Evolutionary conservation across 1,140 invertebrate genomes (phyloP), one percentile per base, ranked within the genome.

Genomic region (Habropoda laboriosa): DNA sequence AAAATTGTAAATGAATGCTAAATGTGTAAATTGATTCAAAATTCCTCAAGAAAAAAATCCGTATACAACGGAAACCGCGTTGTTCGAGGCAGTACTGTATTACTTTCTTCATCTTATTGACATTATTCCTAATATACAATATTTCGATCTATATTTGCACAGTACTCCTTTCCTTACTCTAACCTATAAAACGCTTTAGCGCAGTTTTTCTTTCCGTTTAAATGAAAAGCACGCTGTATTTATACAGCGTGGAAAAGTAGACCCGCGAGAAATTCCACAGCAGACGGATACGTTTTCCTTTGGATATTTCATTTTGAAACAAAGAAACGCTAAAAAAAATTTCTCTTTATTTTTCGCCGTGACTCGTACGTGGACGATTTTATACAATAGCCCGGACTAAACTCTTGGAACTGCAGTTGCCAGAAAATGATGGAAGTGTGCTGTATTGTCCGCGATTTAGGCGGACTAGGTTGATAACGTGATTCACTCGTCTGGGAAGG

Each of bases 301-400:
- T 49, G 42, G 64, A 51, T 51, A 47, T 67, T 67, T 51, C 30
- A 51, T 49, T 51, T 18, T 12, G 45, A 67, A 27, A 67, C 42
- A 67, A 51, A 67, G 47, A 35, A 51, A 57, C 60, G 38, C n/a
- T 63, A 42, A 21, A 49, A 49, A 18, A n/a, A n/a, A n/a, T n/a
- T n/a, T n/a, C n/a, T n/a, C n/a, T n/a, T n/a, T n/a, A n/a, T n/a
- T n/a, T n/a, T n/a, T n/a, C n/a, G n/a, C n/a, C 27, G 6, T 27
- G 27, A 27, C 53, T 27, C 53, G 24, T 55, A 55, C 53, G 53
- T 55, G 53, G 53, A 30, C 24, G 53, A 55, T 55, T 55, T 55
- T 55, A 30, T 27, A 55, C 53, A 55, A 55, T 55, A 30, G 27
- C 27, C 13, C 27, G 53, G 53, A 27, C 24, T 30, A 55, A 27